Base-by-base conservation (phyloP, 2,888 invertebrate genomes). In the Spatulosminthurus flaviceps region DNA sequence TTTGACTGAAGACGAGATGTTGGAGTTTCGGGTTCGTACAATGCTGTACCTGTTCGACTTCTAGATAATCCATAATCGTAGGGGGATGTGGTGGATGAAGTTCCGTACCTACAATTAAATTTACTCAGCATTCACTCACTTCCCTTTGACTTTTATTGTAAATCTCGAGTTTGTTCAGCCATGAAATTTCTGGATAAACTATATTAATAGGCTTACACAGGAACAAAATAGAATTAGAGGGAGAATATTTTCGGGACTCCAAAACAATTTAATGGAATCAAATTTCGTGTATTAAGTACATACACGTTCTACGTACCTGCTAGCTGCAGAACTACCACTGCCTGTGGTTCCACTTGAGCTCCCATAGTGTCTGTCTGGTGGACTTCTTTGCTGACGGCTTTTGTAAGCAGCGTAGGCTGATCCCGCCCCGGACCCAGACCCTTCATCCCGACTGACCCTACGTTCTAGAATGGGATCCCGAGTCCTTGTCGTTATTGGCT, bases 1-100 rank as follows among this genome's bases (percentile, higher is more conserved):
- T 86, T 86, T n/a, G 73, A 74, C 34, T 79, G 79, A 21, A 79
- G 74, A 66, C 85, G 83, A 80, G 83, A 86, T 19, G 82, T 78
- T n/a, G 83, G 60, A 13, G 84, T 82, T 22, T 86, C 85, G n/a
- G 86, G 84, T 42, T 81, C 81, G 69, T 85, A 83, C 0, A 83
- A 71, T 1, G 85, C 81, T 26, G 85, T 83, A 13, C 84, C 84
- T 5, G 84, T 84, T 16, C 84, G 75, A 70, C 84, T 84, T n/a
- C 84, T 79, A 29, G 82, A 78, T 74, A 85, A 70, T 64, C 66
- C 84, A 82, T 67, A 83, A 83, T 64, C 83, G 83, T 29, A 82
- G 80, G 19, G 83, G 79, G 60, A 83, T 82, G 26, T 80, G 82
- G 43, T 64, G 2, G 81, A 79, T 13, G 75, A 51, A 70, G 79